A percentile compares a stretch with the other conserved stretches of the same genome.
These are phyloP conservation scores for Goniozus legneri DNA, from an alignment of 1,140 invertebrate species.

Conservation along the genomic window DNA sequence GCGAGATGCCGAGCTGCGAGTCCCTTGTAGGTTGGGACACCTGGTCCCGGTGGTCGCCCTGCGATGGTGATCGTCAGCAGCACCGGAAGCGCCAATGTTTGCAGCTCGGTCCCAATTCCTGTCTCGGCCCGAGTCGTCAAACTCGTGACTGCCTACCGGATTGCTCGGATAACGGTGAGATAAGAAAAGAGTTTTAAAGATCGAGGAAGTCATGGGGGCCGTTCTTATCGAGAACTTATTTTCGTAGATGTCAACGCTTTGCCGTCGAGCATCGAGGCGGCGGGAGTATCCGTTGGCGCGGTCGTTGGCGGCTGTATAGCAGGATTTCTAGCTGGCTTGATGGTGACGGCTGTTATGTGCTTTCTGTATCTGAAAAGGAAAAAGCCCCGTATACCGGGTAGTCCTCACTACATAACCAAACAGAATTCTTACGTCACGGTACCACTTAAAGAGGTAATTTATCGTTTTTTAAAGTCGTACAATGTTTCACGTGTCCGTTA, in stretches of 20 bases:
- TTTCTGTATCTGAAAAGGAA: conserved; percentile 51
- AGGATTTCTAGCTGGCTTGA: conserved; percentile 51
- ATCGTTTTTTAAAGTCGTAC: too few species aligned
- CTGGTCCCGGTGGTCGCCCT: conserved; percentile 71
- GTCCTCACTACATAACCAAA: conserved; percentile 76
- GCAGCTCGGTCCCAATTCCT: conserved; percentile 56
- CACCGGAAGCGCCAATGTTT: conserved; percentile 63
- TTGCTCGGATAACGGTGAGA: conserved; percentile 52
- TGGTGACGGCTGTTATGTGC: conserved; percentile 42
- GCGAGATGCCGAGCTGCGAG: conserved; percentile 62
- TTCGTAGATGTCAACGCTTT: conserved; percentile 40
- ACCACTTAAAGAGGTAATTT: conserved; percentile 67
- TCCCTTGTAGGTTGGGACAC: conserved; percentile 57
- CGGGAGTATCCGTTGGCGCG: conserved; percentile 55
- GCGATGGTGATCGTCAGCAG: conserved; percentile 63
- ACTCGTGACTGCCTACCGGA: conserved; percentile 60
- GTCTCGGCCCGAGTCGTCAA: conserved; percentile 64
- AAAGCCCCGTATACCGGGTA: conserved; percentile 60
- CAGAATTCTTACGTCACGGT: conserved; percentile 82
- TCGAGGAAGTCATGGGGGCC: neutral
- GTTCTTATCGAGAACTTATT: neutral
- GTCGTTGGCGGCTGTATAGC: conserved; percentile 57
- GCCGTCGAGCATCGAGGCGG: conserved; percentile 46
- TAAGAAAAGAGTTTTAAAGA: neutral
- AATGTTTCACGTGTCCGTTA: neutral